These are phyloP conservation scores for Sthenelais limicola DNA, from an alignment of 2,888 invertebrate species.

Conservation along the genomic window DNA sequence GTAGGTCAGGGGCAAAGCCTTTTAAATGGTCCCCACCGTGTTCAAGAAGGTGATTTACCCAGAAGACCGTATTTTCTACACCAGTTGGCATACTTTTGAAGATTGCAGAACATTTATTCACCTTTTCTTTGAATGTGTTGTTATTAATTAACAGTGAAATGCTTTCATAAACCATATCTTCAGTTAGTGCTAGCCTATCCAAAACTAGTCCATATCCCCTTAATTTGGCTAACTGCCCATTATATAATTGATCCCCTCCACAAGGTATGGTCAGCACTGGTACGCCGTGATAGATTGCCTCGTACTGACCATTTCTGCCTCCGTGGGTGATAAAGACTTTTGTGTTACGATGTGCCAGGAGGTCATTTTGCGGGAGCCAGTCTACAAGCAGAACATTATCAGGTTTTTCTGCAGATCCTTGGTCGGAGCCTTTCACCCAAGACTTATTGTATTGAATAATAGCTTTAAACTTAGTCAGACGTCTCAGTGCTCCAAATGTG, in stretches of 20 bases:
- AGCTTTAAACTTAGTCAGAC: no score
- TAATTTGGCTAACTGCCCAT: background rate
- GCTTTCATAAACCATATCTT: background rate
- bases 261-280: background rate
- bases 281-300: background rate
- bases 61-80: background rate
- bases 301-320: background rate
- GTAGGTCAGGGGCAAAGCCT: no score
- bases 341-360: background rate
- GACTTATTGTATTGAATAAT: no score
- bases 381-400: background rate
- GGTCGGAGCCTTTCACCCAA: no score
- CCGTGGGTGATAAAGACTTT: background rate
- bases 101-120: background rate
- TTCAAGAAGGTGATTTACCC: background rate
- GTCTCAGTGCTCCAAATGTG: no score
- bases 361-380: background rate
- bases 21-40: background rate
- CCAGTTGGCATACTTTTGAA: background rate
- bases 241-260: background rate
- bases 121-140: background rate
- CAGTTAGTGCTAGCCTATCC: background rate
- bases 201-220: background rate
- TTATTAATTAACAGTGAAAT: background rate
- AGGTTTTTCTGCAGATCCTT: background rate